Base-by-base conservation (phyloP, 2,888 invertebrate genomes). In the Macrosoma leucophasiata region DNA sequence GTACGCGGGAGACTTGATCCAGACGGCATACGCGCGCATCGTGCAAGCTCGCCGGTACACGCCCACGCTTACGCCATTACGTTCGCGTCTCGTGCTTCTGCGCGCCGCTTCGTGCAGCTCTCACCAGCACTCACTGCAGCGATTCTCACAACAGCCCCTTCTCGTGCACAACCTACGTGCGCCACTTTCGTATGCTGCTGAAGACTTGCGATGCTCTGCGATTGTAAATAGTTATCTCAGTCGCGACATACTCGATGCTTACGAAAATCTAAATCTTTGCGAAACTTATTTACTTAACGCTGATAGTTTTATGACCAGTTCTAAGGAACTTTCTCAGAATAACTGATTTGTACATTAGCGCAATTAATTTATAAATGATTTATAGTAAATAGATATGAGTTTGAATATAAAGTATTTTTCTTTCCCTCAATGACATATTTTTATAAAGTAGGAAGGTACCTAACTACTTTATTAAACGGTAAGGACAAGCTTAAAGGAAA, bases 171-270 rank as follows among this genome's bases (percentile, higher is more conserved):
- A 62, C 4, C 45, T 75, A n/a, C 33, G 46, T 2, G 44, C 53
- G 4, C 57, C 63, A 1, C 44, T 69, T 2, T 47, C 53, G 0
- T 35, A 43, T 12, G 50, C 55, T 3, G 33, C 57, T 0, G 33
- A 49, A 3, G 68, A 71, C 36, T 30, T 68, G 4, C 52, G 55
- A 3, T 64, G 59, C 25, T 39, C 66, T 1, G 49, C 59, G 4
- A 52, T 67, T 11, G 48, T 74, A 4, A 74, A 76, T 39, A 42
- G 46, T 1, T 47, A 67, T 22, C 50, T 74, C 0, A 55, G 58
- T 3, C 36, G 40, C 0, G 51, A 59, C 0, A 31, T 67, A 2
- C 6, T 64, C 3, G 40, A 61, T 8, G 43, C 23, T 0, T 75
- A 61, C 26, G 45, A 65, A 3, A 50, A 49, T 2, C 59, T 39